Base-by-base conservation (phyloP, 2,888 invertebrate species). In the Dryadula phaetusa region DNA sequence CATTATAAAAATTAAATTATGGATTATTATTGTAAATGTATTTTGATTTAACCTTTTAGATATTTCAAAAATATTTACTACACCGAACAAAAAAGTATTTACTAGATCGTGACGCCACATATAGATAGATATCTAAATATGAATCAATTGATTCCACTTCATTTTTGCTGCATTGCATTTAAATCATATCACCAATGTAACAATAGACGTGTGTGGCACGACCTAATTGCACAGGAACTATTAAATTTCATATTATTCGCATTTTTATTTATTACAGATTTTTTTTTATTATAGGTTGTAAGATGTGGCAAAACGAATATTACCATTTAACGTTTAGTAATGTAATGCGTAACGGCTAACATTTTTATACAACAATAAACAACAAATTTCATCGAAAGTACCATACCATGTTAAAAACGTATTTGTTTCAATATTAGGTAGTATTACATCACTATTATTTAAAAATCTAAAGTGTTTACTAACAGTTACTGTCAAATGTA, bases 221-320 rank as follows among this genome's bases (percentile, higher is more conserved):
- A 71, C 69, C 70, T 56, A 18, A 64, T 72, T 73, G 70, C 65
- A 58, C 61, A 65, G 63, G 47, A 65, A 67, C 69, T 70, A 70
- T 71, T 69, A 68, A 71, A 72, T 70, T 72, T 70, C 61, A 62
- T 69, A 69, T 65, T 66, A 69, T 69, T 69, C 56, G 66, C 61
- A 67, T 34, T 20, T 32, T 32, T n/a, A n/a, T n/a, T n/a, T n/a
- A n/a, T n/a, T n/a, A n/a, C n/a, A n/a, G n/a, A n/a, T n/a, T n/a
- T n/a, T n/a, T n/a, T n/a, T n/a, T n/a, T 32, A 32, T 16, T 53
- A 16, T 49, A 52, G 12, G 28, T 28, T 49, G 5, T 34, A 20
- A 12, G 4, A 42, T 54, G 37, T 12, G 12, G 37, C 12, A 37
- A 37, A 12, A 37, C n/a, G n/a, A n/a, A n/a, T n/a, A n/a, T n/a